Evolutionary conservation across 2,113 vertebrate species (phyloP).

Genomic region (Phaethornis superciliosus): DNA sequence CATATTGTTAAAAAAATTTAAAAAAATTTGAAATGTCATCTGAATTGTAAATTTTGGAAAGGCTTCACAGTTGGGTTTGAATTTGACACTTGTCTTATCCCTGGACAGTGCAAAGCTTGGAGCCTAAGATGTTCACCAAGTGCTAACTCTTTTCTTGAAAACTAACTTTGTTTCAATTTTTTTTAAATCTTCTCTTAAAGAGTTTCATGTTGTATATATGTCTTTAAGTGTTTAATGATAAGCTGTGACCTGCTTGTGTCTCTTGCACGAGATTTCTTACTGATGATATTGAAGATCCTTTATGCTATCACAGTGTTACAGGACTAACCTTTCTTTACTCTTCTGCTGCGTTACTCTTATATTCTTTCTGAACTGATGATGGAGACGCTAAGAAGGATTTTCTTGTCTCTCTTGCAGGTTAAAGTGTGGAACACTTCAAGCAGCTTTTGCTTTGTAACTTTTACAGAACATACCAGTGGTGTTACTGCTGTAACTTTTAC

Average conservation of each 20-base stretch:
- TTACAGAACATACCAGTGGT: slow-evolving; percentile 92
- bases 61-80: background rate
- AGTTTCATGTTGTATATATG: background rate
- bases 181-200: background rate
- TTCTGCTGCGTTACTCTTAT: background rate
- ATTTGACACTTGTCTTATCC: background rate
- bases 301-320: background rate
- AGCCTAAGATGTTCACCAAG: background rate
- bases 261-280: background rate
- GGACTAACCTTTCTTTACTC: background rate
- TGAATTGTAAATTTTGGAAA: background rate
- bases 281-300: background rate
- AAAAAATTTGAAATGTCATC: background rate
- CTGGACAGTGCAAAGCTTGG: background rate
- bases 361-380: background rate
- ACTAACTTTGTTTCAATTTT: background rate
- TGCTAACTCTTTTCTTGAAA: background rate
- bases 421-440: slow-evolving; percentile 95
- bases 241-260: background rate
- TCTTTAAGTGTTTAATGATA: background rate
- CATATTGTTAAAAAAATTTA: background rate
- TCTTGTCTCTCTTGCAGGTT: slow-evolving; percentile 76
- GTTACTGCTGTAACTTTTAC: slow-evolving; percentile 89
- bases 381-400: background rate
- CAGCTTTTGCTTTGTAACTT: slow-evolving; percentile 95